These are phyloP conservation scores for Pterocles gutturalis DNA, from an alignment of 2,113 vertebrate species.

Conservation along the genomic window DNA sequence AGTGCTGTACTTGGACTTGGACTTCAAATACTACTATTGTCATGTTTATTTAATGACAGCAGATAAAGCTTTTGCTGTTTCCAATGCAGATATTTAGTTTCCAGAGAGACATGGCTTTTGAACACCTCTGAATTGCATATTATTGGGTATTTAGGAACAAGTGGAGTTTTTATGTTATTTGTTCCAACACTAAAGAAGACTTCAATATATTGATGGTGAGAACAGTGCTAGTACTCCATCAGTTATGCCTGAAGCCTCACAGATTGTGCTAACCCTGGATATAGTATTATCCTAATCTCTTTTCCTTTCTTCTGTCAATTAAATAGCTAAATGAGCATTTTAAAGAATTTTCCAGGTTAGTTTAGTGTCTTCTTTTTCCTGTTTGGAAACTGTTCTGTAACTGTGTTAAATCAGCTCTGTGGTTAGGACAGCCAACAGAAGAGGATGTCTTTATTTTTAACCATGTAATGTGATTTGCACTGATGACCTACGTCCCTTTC, in stretches of 20 bases:
- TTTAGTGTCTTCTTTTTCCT: neutral
- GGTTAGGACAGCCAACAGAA: neutral
- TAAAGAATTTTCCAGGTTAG: neutral
- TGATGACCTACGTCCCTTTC: neutral
- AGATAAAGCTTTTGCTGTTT: neutral
- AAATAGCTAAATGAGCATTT: neutral
- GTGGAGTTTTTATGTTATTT: neutral
- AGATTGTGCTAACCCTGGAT: neutral
- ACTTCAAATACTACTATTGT: neutral
- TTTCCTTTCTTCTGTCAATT: neutral
- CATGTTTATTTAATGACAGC: neutral
- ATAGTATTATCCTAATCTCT: neutral
- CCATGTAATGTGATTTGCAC: neutral
- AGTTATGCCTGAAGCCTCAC: neutral
- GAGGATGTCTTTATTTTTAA: neutral
- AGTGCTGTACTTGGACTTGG: neutral
- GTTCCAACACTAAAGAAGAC: neutral
- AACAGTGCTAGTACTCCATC: neutral
- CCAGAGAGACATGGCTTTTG: neutral
- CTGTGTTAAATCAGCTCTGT: neutral
- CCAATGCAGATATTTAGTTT: neutral
- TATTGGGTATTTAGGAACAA: neutral
- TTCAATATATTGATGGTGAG: neutral
- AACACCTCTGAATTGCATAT: neutral
- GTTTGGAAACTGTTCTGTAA: neutral